phyloP scores from a whole-genome alignment of 2,113 vertebrate genomes.

The Vidua chalybeata region DNA sequence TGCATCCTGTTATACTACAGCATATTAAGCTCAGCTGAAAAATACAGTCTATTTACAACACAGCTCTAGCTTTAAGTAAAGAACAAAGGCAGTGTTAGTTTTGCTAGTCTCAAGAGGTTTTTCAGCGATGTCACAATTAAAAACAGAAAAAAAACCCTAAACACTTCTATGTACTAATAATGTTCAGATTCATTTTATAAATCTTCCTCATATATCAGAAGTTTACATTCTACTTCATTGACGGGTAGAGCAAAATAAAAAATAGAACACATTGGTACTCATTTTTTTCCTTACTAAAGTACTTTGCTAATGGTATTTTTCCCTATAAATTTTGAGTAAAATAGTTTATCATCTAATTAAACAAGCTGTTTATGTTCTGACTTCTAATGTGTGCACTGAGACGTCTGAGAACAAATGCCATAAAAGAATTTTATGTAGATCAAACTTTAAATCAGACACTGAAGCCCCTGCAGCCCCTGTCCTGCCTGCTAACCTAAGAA shows the following conservation, averaged over 20 bases:
- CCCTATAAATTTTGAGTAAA: neutral
- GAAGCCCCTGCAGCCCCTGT: neutral
- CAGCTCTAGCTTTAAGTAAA: slow-evolving; percentile 54
- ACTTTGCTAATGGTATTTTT: neutral
- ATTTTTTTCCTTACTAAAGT: neutral
- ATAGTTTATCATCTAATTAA: neutral
- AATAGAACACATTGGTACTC: neutral
- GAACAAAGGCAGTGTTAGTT: slow-evolving; percentile 28
- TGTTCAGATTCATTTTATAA: neutral
- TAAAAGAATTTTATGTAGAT: neutral
- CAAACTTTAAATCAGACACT: neutral
- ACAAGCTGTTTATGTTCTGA: neutral
- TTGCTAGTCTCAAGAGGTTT: neutral
- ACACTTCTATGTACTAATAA: neutral
- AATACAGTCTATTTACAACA: slow-evolving; percentile 45
- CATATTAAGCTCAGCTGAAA: slow-evolving; percentile 44
- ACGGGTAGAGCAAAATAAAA: neutral
- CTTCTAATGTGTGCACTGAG: neutral
- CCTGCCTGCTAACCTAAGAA: neutral
- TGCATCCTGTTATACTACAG: slow-evolving; percentile 55
- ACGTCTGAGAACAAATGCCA: neutral
- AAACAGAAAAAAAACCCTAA: neutral
- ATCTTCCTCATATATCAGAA: neutral
- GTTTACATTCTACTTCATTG: neutral
- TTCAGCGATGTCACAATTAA: neutral